These are phyloP conservation scores for Enteromius paludinosus DNA, from an alignment of 2,797 vertebrate genomes.

Conservation along the genomic window DNA sequence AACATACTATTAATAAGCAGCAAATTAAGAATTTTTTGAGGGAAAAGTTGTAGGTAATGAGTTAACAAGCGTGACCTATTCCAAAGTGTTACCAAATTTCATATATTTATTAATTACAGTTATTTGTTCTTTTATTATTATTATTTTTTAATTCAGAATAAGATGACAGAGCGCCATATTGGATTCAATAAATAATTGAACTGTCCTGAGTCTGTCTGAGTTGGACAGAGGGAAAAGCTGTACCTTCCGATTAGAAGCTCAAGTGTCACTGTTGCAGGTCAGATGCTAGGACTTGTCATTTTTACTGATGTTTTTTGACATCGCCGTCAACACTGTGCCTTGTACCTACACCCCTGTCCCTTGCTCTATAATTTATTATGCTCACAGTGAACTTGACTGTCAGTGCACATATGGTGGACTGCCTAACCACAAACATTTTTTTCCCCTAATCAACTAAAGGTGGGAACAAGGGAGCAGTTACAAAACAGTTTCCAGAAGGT, in stretches of 20 bases:
- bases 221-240: constrained; percentile 80
- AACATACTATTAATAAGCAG: no score
- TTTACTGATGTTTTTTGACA: constrained; percentile 82
- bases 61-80: no score
- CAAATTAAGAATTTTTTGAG: no score
- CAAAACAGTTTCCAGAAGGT: constrained; percentile 4
- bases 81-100: background rate
- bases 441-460: background rate
- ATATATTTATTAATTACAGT: background rate
- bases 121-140: background rate
- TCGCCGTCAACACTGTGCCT: constrained; percentile 75
- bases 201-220: constrained; percentile 76
- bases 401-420: constrained; percentile 66
- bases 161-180: constrained; percentile 74
- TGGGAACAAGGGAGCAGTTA: background rate
- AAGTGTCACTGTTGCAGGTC: constrained; percentile 74
- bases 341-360: constrained; percentile 55
- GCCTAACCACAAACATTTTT: constrained; percentile 40
- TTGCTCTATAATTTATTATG: constrained; percentile 55
- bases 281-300: constrained; percentile 74
- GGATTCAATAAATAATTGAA: constrained; percentile 88
- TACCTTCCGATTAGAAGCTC: constrained; percentile 86
- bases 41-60: no score
- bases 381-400: constrained; percentile 69
- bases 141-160: background rate